Evolutionary conservation across 2,888 invertebrate genomes (phyloP).

Genomic region (Epirrhoe tristata): DNA sequence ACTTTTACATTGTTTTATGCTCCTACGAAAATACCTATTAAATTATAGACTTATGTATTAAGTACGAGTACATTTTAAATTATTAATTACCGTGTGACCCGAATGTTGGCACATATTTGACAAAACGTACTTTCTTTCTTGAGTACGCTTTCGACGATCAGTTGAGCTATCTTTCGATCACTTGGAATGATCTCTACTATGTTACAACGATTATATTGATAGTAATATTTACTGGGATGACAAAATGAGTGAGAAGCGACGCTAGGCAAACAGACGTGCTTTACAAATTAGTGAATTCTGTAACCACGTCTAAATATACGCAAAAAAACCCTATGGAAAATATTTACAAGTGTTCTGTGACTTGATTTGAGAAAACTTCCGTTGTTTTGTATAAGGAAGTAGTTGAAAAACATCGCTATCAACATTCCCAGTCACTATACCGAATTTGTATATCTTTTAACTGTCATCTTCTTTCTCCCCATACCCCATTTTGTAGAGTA

Average conservation of each 20-base stretch:
- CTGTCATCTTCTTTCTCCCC: no score
- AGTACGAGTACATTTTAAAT: no score
- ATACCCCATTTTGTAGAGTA: no score
- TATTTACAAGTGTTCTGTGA: slow-evolving; percentile 5
- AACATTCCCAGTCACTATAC: not conserved
- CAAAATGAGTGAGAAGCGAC: slow-evolving; percentile 15
- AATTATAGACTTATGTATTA: no score
- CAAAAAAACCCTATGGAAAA: slow-evolving; percentile 21
- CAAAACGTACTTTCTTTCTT: no score
- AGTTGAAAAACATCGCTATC: not conserved
- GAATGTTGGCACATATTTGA: no score
- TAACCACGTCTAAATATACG: slow-evolving; percentile 30
- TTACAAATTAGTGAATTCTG: slow-evolving; percentile 28
- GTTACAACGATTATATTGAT: not conserved
- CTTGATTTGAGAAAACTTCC: slow-evolving; percentile 5
- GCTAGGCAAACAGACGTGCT: slow-evolving; percentile 36
- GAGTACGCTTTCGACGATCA: no score
- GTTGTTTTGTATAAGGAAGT: slow-evolving; percentile 1
- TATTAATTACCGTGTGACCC: no score
- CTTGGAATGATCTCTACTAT: no score
- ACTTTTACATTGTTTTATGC: no score
- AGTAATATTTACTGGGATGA: not conserved
- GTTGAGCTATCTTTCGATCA: no score
- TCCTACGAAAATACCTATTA: no score
- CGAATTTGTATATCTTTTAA: not conserved